Base-by-base conservation (phyloP, 2,113 vertebrate species). In the Suncus etruscus region DNA sequence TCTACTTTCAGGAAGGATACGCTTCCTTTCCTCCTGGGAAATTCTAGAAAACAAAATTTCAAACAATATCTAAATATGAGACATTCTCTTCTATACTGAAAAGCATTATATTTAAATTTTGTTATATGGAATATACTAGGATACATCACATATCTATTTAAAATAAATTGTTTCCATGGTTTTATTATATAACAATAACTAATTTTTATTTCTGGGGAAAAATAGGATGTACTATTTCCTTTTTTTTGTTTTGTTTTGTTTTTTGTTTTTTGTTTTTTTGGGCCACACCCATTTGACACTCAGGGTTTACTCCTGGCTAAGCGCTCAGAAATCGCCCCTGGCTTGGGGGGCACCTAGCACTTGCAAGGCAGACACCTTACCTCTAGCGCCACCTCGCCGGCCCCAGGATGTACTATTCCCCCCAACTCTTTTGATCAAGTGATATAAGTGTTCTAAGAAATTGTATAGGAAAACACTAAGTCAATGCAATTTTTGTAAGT, bases 21-120 rank as follows among this genome's bases (percentile, higher is more conserved):
- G 22, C 25, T 72, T 93, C 92, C 80, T 77, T 95, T 68, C 86
- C 89, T 69, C 77, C 61, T 92, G 32, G 25, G 63, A 89, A 87
- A 89, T 82, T 48, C 70, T 58, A 90, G 58, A 77, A 9, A 69
- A 77, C 61, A 51, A 39, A 78, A 32, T 89, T 83, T 84, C 74
- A 92, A 82, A 63, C 77, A 94, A 10, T 63, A 74, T 82, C 72
- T 95, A 39, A 72, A 87, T 0, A 9, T 73, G 73, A 68, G 87
- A 83, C 80, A 50, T 75, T 39, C 47, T 75, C 63, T 86, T 39
- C 27, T 20, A 79, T 93, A 47, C 54, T 65, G 95, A 86, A 48
- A 76, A 65, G 58, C 16, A 54, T 87, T 89, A 11, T 86, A 8
- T 7, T 79, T 90, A 61, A 29, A 50, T 88, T 78, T 72, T 70